Evolutionary conservation across 2,797 vertebrate species (phyloP).

Genomic region (Anableps anableps): DNA sequence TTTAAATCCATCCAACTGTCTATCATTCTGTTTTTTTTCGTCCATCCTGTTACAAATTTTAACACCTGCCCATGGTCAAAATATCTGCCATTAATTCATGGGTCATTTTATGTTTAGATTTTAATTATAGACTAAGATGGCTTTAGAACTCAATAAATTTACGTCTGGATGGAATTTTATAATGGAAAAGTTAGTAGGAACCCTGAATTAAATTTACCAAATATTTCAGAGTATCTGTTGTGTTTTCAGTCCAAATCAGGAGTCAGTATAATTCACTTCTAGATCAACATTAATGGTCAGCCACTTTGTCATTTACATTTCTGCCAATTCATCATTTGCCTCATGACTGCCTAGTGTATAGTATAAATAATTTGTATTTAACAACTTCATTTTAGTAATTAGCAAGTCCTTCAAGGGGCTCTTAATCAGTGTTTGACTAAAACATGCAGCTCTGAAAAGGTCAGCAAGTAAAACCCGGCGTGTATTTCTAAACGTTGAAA

Average conservation of each 20-base stretch:
- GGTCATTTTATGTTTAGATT: too few relatives aligned
- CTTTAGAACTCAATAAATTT: too few relatives aligned
- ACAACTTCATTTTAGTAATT: constrained; percentile 20
- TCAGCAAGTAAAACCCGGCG: constrained; percentile 18
- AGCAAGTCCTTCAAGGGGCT: constrained; percentile 14
- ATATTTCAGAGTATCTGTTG: too few relatives aligned
- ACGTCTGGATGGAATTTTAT: too few relatives aligned
- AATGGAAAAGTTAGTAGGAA: too few relatives aligned
- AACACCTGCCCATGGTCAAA: too few relatives aligned
- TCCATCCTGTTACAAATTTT: too few relatives aligned
- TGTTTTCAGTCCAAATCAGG: too few relatives aligned
- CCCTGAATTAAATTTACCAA: not conserved
- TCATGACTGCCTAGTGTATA: constrained; percentile 2
- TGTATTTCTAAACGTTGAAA: constrained; percentile 13
- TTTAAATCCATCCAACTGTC: too few relatives aligned
- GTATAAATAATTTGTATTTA: constrained; percentile 27
- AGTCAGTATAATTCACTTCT: not conserved
- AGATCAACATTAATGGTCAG: not conserved
- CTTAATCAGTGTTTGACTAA: constrained; percentile 29
- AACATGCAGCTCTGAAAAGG: constrained; percentile 28
- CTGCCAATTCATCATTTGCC: not conserved
- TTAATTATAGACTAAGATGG: too few relatives aligned
- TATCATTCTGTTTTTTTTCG: too few relatives aligned
- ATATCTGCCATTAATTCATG: not conserved
- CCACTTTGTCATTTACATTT: not conserved